Conservation (phyloP, 1,140 invertebrate species). For the Archivesica marissinica region DNA sequence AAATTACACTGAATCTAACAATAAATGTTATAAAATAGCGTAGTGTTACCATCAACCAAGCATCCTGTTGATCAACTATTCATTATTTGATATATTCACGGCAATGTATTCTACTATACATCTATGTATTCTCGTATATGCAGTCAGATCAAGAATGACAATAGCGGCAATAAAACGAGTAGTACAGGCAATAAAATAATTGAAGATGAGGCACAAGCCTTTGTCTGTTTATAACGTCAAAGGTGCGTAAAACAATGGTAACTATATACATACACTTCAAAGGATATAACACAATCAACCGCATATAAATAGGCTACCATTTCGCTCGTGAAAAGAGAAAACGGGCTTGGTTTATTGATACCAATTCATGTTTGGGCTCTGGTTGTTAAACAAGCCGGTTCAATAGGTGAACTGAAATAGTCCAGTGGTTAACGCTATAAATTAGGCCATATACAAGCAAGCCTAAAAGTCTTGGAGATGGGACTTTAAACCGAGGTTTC, state of each 20-base stretch:
- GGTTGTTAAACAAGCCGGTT: not conserved
- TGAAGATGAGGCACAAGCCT: no score
- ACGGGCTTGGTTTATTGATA: not conserved
- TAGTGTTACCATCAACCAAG: no score
- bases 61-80: no score
- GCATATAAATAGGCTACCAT: not conserved
- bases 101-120: no score
- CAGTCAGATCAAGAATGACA: not conserved
- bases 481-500: not conserved
- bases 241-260: conserved; percentile 16
- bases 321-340: not conserved
- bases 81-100: no score
- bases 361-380: not conserved
- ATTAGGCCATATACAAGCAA: not conserved
- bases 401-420: not conserved
- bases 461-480: not conserved
- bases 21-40: no score
- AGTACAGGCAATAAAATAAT: no score
- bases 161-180: not conserved
- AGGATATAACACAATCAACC: conserved; percentile 13
- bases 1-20: no score
- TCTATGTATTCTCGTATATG: not conserved
- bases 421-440: not conserved
- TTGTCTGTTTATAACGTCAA: not conserved
- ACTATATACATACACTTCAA: conserved; percentile 19